Conservation (phyloP, 2,888 invertebrate genomes). For the Nymphalis polychloros region DNA sequence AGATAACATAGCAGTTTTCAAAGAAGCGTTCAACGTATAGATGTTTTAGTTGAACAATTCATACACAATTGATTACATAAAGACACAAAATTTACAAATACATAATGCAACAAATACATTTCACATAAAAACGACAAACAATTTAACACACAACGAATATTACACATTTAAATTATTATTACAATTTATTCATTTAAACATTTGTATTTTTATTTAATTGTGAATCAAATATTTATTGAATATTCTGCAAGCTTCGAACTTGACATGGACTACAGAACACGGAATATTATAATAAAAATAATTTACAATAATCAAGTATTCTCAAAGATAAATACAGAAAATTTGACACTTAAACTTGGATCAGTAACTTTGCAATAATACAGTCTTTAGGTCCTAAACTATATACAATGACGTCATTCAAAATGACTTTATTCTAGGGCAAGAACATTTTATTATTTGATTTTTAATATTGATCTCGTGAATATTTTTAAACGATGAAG, state of each 20-base stretch:
- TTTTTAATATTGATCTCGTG: conserved; percentile 10
- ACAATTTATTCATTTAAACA: conserved; percentile 2
- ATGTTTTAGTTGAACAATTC: not conserved
- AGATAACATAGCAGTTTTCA: conserved; percentile 56
- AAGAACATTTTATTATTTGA: conserved; percentile 26
- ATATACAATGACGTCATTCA: conserved; percentile 72
- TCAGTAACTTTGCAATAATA: conserved; percentile 50
- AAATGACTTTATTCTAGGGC: conserved; percentile 57
- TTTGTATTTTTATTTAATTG: not conserved
- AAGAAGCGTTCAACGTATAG: conserved; percentile 13
- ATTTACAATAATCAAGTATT: conserved; percentile 14
- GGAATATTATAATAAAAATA: not conserved
- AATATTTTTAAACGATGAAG: conserved; percentile 1
- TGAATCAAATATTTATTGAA: not conserved
- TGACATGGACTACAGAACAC: too few relatives aligned
- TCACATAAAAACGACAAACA: conserved; percentile 1
- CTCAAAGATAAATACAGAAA: conserved; percentile 32
- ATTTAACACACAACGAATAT: not conserved
- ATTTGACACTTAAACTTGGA: conserved; percentile 38
- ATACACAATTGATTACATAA: not conserved
- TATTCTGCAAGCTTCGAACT: not conserved
- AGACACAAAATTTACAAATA: not conserved
- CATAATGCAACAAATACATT: not conserved
- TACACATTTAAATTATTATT: not conserved
- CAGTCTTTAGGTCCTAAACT: conserved; percentile 79